These are phyloP conservation scores for Pectinophora gossypiella DNA, from an alignment of 1,140 invertebrate genomes.

Conservation along the genomic window DNA sequence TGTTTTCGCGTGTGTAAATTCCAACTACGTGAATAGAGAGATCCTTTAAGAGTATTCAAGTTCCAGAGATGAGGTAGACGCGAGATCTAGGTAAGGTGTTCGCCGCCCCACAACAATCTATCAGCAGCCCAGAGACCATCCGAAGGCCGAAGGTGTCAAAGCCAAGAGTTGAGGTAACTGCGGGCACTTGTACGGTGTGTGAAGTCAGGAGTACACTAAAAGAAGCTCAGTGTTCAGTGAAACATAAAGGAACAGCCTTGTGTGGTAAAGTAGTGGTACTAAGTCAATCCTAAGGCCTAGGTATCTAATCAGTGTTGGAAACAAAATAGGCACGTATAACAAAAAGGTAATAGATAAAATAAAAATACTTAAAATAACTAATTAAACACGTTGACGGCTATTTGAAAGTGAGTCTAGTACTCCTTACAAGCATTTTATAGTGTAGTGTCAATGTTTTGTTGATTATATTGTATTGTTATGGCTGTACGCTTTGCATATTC, in stretches of 20 bases:
- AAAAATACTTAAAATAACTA: slow-evolving; percentile 62
- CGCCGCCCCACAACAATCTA: slow-evolving; percentile 56
- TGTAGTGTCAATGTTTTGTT: slow-evolving; percentile 48
- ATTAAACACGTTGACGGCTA: slow-evolving; percentile 67
- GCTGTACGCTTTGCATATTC: slow-evolving; percentile 3
- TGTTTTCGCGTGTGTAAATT: too few species aligned
- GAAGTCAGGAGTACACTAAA: slow-evolving; percentile 73
- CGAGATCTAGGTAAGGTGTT: slow-evolving; percentile 47
- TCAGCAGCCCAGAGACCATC: slow-evolving; percentile 55
- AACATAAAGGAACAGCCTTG: slow-evolving; percentile 71
- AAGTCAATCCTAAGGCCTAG: slow-evolving; percentile 70
- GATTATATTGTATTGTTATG: slow-evolving; percentile 7
- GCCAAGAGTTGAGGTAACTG: slow-evolving; percentile 74
- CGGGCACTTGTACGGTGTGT: slow-evolving; percentile 73
- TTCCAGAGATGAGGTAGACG: slow-evolving; percentile 46
- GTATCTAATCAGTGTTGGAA: slow-evolving; percentile 68
- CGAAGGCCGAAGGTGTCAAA: slow-evolving; percentile 70
- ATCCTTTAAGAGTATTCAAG: slow-evolving; percentile 56
- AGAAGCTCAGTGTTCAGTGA: slow-evolving; percentile 69
- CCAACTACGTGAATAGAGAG: too few species aligned
- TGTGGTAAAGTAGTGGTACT: slow-evolving; percentile 71
- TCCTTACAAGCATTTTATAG: slow-evolving; percentile 61
- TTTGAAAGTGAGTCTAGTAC: slow-evolving; percentile 65
- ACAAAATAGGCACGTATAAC: slow-evolving; percentile 67
- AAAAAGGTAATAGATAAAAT: slow-evolving; percentile 53